A percentile compares a stretch with the other conserved stretches of the same genome.
These are phyloP conservation scores for Boloria euphrosyne DNA, from an alignment of 2,888 invertebrate genomes.

Conservation along the genomic window DNA sequence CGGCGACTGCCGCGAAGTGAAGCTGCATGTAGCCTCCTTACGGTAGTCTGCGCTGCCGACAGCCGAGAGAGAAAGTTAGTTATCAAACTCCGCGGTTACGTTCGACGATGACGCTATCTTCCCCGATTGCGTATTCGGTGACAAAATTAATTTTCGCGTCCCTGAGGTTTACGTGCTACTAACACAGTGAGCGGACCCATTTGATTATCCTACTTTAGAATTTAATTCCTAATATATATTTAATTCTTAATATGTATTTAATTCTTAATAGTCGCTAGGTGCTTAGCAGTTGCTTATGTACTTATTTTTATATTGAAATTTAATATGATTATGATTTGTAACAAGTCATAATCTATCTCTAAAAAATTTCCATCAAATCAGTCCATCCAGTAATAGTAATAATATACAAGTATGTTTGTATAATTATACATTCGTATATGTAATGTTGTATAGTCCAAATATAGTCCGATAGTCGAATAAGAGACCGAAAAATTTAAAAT, in stretches of 20 bases:
- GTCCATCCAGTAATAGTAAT: no score
- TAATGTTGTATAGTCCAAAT: no score
- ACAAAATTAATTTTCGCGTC: slow-evolving; percentile 73
- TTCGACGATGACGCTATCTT: slow-evolving; percentile 76
- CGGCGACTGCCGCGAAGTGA: slow-evolving; percentile 67
- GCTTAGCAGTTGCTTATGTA: no score
- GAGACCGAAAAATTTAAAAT: background rate
- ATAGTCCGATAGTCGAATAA: background rate
- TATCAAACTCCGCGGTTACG: slow-evolving; percentile 80
- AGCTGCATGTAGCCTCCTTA: slow-evolving; percentile 50
- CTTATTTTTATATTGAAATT: no score
- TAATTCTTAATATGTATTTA: no score
- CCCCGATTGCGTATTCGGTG: slow-evolving; percentile 77
- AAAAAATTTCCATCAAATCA: no score
- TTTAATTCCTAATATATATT: slow-evolving; percentile 3
- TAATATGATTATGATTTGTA: no score
- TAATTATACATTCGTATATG: no score
- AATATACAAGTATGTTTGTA: no score
- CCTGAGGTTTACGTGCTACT: slow-evolving; percentile 68
- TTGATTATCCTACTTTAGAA: slow-evolving; percentile 59
- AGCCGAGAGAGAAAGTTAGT: slow-evolving; percentile 76
- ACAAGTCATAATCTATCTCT: no score
- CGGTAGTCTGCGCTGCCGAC: slow-evolving; percentile 37
- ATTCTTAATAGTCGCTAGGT: no score
- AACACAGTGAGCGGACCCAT: slow-evolving; percentile 67